Evolutionary conservation across 2,797 vertebrate species (phyloP).

Genomic region (Lepus oiostolus): DNA sequence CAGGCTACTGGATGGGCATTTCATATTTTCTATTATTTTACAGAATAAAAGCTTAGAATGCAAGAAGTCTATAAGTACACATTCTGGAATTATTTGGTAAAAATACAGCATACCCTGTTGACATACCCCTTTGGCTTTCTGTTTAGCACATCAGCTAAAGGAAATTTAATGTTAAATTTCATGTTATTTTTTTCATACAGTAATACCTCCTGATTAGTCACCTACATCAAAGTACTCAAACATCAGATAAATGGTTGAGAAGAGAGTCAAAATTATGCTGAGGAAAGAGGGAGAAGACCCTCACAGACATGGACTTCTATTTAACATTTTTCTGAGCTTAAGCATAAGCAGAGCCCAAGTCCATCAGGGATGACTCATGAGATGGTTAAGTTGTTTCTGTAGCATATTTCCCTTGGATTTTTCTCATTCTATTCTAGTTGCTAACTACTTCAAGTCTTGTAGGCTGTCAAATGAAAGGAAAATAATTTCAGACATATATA

Average conservation of each 20-base stretch:
- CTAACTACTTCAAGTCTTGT: neutral
- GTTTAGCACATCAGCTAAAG: neutral
- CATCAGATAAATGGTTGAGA: neutral
- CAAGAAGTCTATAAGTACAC: neutral
- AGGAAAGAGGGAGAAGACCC: neutral
- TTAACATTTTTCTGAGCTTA: neutral
- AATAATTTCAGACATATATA: neutral
- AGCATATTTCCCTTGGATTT: neutral
- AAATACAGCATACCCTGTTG: neutral
- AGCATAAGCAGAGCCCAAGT: neutral
- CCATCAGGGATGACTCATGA: neutral
- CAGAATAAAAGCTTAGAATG: constrained; percentile 8
- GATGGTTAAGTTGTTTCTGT: neutral
- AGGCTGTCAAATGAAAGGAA: neutral
- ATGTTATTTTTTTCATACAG: neutral
- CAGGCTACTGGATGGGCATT: neutral
- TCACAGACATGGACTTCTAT: neutral
- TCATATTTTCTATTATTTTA: constrained; percentile 28
- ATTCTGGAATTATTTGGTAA: neutral
- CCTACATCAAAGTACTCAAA: neutral
- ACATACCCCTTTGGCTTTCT: neutral
- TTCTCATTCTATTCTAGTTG: neutral
- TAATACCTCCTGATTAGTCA: neutral
- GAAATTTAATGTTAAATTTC: too few species aligned
- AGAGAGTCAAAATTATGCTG: neutral